Conservation (phyloP, 1,140 invertebrate genomes). For the Drosophila littoralis region DNA sequence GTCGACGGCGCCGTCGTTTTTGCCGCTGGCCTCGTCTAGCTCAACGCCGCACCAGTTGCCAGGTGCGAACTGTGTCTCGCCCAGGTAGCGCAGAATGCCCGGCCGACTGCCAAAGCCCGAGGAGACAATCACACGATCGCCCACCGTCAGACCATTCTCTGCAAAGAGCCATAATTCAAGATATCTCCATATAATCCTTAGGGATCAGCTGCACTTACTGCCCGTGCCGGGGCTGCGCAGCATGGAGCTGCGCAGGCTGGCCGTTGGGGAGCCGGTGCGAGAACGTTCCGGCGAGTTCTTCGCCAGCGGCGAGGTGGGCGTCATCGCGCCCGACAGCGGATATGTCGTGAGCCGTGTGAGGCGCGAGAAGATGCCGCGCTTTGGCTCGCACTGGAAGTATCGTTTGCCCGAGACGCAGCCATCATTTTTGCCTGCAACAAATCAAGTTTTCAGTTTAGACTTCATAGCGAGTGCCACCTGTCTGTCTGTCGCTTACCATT, state of each 20-base stretch:
- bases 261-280: slow-evolving; percentile 85
- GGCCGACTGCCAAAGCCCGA: slow-evolving; percentile 93
- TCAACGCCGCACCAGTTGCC: slow-evolving; percentile 98
- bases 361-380: slow-evolving; percentile 96
- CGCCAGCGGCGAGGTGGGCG: slow-evolving; percentile 73
- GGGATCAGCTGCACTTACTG: slow-evolving; percentile 62
- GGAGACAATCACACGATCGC: slow-evolving; percentile 96
- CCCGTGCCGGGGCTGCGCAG: slow-evolving; percentile 83
- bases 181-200: not conserved
- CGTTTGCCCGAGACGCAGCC: slow-evolving; percentile 95
- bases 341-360: slow-evolving; percentile 93
- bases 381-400: slow-evolving; percentile 97
- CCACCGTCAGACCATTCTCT: slow-evolving; percentile 88
- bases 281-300: slow-evolving; percentile 80
- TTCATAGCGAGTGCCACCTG: not conserved
- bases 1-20: slow-evolving; percentile 97
- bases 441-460: not conserved
- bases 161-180: not conserved
- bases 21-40: slow-evolving; percentile 95
- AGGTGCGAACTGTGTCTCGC: slow-evolving; percentile 93
- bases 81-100: slow-evolving; percentile 93
- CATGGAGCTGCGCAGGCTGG: slow-evolving; percentile 84
- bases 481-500: slow-evolving; percentile 87
- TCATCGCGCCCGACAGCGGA: slow-evolving; percentile 85
- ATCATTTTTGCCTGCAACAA: slow-evolving; percentile 94